phyloP scores from a whole-genome alignment of 2,113 vertebrate species.

The Rhadina sibilatrix region DNA sequence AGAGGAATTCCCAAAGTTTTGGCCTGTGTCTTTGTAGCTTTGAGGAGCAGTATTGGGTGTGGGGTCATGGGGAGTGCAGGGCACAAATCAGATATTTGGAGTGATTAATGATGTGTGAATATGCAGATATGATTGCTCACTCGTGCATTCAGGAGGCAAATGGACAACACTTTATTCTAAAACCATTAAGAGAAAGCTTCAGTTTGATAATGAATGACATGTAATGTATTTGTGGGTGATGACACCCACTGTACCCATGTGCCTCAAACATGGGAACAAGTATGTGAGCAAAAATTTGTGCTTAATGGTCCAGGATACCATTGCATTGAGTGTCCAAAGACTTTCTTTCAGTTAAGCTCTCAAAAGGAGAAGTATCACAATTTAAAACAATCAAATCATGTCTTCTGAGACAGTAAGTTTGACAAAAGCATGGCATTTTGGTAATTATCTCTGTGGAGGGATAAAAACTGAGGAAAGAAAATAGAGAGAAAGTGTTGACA shows the following conservation, averaged over 20 bases:
- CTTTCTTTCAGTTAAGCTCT: background rate
- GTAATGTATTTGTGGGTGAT: background rate
- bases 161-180: background rate
- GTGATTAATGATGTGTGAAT: background rate
- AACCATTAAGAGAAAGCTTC: background rate
- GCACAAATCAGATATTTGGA: background rate
- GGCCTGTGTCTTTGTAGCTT: background rate
- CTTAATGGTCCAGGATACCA: background rate
- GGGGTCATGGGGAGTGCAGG: background rate
- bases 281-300: background rate
- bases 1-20: background rate
- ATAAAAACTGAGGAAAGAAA: background rate
- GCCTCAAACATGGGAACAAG: background rate
- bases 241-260: accelerated
- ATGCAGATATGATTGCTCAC: background rate
- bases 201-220: background rate
- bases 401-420: background rate
- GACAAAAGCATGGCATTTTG: background rate
- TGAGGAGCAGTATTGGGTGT: background rate
- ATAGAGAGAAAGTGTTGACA: background rate
- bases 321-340: background rate
- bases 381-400: background rate
- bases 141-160: background rate
- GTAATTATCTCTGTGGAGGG: background rate
- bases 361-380: background rate